Conservation (phyloP, 2,113 vertebrate species). For the Calidris pygmaea region DNA sequence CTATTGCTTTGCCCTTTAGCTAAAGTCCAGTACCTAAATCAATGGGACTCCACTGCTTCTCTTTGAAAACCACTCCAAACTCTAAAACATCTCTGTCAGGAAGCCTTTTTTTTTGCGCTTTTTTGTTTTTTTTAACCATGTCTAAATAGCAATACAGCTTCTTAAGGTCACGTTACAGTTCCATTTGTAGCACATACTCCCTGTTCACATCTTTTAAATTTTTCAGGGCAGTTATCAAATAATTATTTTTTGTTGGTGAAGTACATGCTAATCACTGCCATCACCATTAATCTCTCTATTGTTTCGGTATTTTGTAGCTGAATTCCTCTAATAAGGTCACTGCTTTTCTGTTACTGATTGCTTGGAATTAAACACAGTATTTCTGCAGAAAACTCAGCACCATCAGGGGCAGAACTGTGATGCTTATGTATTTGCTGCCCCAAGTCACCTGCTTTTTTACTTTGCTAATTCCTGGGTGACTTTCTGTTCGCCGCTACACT, state of each 20-base stretch:
- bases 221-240: background rate
- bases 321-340: slow-evolving; percentile 13
- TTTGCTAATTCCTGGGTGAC: background rate
- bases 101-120: background rate
- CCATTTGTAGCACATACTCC: background rate
- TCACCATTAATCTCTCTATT: background rate
- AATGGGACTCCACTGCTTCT: background rate
- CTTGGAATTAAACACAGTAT: background rate
- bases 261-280: background rate
- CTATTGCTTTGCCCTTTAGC: slow-evolving; percentile 52
- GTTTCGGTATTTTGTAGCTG: background rate
- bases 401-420: fast-evolving
- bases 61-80: slow-evolving; percentile 15
- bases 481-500: background rate
- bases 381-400: background rate
- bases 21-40: slow-evolving; percentile 50
- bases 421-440: background rate
- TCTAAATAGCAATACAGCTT: background rate
- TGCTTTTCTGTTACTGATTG: background rate
- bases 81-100: background rate
- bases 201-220: background rate
- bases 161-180: background rate
- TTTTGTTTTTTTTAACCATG: background rate
- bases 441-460: background rate
- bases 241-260: background rate